Percentiles rank a stretch among this genome's conserved stretches.
Evolutionary conservation across 2,113 vertebrate species (phyloP).

Genomic region (Carlito syrichta): DNA sequence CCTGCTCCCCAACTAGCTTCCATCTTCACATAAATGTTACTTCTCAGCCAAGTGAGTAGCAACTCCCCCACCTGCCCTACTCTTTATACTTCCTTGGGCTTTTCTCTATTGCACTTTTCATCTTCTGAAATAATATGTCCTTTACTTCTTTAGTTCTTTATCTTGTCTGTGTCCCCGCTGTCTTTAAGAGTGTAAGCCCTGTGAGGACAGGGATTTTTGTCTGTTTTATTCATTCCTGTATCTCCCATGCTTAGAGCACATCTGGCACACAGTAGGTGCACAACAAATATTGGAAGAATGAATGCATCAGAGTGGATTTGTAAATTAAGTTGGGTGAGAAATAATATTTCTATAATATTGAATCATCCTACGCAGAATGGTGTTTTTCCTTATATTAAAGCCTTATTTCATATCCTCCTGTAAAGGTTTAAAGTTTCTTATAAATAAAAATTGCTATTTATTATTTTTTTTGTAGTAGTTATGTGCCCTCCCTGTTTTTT

Average conservation of each 20-base stretch:
- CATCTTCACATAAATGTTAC: not conserved
- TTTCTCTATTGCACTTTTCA: not conserved
- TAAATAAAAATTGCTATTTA: not conserved
- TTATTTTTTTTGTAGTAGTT: not conserved
- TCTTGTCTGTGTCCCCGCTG: not conserved
- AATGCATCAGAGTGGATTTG: not conserved
- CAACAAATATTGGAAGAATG: not conserved
- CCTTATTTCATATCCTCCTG: not conserved
- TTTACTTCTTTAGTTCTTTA: not conserved
- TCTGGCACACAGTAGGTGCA: not conserved
- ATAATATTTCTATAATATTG: not conserved
- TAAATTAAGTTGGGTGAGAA: not conserved
- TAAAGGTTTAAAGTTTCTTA: not conserved
- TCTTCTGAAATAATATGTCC: not conserved
- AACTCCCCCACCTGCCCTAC: not conserved
- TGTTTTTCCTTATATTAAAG: not conserved
- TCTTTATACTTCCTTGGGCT: not conserved
- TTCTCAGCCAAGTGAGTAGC: not conserved
- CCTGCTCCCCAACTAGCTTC: not conserved
- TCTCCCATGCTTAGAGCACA: not conserved
- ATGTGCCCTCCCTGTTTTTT: not conserved
- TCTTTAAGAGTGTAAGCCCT: not conserved
- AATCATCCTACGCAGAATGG: not conserved
- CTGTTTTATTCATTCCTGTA: not conserved
- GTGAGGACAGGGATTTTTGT: not conserved